phyloP scores from a whole-genome alignment of 2,113 vertebrate genomes.

The Desmodus rotundus region DNA sequence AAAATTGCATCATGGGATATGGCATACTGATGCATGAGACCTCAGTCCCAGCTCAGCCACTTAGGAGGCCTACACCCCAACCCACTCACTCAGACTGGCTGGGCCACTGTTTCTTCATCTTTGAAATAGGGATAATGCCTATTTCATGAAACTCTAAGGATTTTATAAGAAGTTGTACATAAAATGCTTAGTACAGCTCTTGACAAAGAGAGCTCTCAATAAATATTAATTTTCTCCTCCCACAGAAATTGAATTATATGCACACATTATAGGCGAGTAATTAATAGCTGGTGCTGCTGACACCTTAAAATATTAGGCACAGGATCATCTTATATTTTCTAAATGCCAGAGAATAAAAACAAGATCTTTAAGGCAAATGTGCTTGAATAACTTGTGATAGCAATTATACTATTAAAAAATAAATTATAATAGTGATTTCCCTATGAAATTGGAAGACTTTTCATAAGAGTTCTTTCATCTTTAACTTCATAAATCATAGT shows the following conservation, averaged over 20 bases:
- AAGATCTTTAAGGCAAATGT: slow-evolving; percentile 51
- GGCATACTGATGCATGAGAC: background rate
- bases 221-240: slow-evolving; percentile 54
- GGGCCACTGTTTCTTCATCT: background rate
- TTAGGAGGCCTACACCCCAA: background rate
- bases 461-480: slow-evolving; percentile 54
- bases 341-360: slow-evolving; percentile 38
- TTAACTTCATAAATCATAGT: slow-evolving; percentile 57
- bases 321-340: background rate
- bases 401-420: slow-evolving; percentile 44
- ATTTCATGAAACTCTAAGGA: background rate
- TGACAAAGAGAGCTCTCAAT: slow-evolving; percentile 29
- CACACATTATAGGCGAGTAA: background rate
- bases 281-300: slow-evolving; percentile 49
- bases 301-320: slow-evolving; percentile 34
- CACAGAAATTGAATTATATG: slow-evolving; percentile 28
- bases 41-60: background rate
- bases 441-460: slow-evolving; percentile 62
- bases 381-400: slow-evolving; percentile 52
- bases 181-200: slow-evolving; percentile 15
- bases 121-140: background rate
- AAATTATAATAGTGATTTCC: slow-evolving; percentile 66
- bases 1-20: background rate
- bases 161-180: slow-evolving; percentile 13
- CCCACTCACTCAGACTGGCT: background rate